These are phyloP conservation scores for Parotia lawesii DNA, from an alignment of 2,113 vertebrate genomes.

Conservation along the genomic window DNA sequence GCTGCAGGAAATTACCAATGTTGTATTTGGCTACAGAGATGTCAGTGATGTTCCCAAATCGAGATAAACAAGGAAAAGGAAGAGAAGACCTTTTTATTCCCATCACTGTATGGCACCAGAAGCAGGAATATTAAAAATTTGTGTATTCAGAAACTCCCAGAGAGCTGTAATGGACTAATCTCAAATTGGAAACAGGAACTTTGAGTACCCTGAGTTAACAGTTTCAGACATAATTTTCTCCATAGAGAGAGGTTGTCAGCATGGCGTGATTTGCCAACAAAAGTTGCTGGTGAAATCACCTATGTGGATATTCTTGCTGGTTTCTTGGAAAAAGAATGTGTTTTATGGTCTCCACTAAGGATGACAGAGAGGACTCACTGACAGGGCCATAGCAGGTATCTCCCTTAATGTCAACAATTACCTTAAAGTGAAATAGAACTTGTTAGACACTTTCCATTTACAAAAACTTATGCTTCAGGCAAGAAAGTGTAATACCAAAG, in stretches of 20 bases:
- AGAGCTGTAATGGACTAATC: neutral
- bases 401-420: neutral
- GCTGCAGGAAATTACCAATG: neutral
- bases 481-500: neutral
- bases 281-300: slow-evolving; percentile 13
- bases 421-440: neutral
- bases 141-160: neutral
- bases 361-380: neutral
- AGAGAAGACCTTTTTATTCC: neutral
- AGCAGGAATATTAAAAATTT: neutral
- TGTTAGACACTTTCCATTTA: neutral
- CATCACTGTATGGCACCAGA: neutral
- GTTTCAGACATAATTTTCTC: neutral
- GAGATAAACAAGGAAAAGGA: neutral
- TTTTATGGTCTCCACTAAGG: neutral
- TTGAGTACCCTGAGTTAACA: neutral
- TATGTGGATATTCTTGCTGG: neutral
- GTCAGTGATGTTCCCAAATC: neutral
- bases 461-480: neutral
- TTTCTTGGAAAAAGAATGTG: neutral
- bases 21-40: neutral
- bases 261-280: neutral
- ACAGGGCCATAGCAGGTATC: neutral
- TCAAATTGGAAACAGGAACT: neutral
- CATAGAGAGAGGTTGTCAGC: neutral